phyloP scores from a whole-genome alignment of 2,888 invertebrate species.

The Catocala sponsa region DNA sequence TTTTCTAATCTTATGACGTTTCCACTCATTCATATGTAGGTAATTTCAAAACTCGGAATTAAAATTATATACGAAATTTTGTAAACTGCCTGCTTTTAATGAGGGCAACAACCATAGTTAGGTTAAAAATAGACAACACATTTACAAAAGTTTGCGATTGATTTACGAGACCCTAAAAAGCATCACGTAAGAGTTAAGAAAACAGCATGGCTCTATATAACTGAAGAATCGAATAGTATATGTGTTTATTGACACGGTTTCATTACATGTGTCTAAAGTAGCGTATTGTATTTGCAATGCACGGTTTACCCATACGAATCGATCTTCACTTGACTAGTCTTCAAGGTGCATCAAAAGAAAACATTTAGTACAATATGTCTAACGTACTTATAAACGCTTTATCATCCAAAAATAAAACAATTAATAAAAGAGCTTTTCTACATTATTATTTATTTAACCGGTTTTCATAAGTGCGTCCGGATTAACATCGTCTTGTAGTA shows the following conservation, averaged over 20 bases:
- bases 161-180: conserved; percentile 26
- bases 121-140: background rate
- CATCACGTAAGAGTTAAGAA: conserved; percentile 18
- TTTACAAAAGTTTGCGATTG: conserved; percentile 12
- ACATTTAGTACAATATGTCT: background rate
- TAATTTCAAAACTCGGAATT: no score
- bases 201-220: conserved; percentile 28
- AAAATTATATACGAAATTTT: no score
- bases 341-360: conserved; percentile 16
- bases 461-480: no score
- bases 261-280: conserved; percentile 42
- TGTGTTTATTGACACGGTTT: conserved; percentile 54
- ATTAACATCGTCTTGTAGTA: no score
- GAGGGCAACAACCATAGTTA: background rate
- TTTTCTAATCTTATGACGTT: no score
- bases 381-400: background rate
- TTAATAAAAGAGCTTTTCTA: background rate
- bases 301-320: conserved; percentile 29
- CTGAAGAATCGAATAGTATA: conserved; percentile 40
- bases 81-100: no score
- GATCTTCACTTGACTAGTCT: conserved; percentile 25
- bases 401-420: background rate
- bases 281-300: conserved; percentile 36
- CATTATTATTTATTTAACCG: no score
- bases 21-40: no score